Conservation (phyloP, 2,797 vertebrate genomes). For the Limnodromus scolopaceus region DNA sequence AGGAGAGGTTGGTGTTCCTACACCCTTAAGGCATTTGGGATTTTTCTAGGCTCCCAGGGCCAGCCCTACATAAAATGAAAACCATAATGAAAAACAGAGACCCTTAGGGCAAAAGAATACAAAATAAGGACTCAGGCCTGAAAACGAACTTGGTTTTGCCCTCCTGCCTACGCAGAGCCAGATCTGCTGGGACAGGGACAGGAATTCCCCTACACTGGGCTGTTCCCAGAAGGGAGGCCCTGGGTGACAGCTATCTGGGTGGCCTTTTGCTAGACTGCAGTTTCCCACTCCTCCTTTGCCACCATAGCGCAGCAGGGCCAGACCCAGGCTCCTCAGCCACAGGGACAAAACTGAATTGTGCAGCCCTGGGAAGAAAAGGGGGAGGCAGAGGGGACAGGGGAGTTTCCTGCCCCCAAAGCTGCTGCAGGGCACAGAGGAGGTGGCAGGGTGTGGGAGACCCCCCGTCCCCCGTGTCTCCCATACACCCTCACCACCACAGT, state of each 20-base stretch:
- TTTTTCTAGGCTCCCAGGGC: neutral
- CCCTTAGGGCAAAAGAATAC: neutral
- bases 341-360: neutral
- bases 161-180: neutral
- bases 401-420: neutral
- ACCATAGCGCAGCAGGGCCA: neutral
- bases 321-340: neutral
- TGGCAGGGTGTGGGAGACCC: neutral
- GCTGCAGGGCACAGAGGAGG: neutral
- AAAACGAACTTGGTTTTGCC: neutral
- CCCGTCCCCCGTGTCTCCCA: accelerated
- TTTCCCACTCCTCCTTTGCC: neutral
- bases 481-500: accelerated
- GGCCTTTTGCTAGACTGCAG: neutral
- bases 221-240: neutral
- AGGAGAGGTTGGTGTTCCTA: neutral
- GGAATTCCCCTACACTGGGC: neutral
- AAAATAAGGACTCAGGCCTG: neutral
- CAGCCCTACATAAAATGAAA: neutral
- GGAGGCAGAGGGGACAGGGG: accelerated
- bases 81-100: neutral
- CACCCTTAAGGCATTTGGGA: neutral
- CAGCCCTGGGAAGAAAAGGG: neutral
- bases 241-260: neutral
- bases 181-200: neutral